phyloP scores from a whole-genome alignment of 1,140 invertebrate species.

The Zaprionus lachaisei region DNA sequence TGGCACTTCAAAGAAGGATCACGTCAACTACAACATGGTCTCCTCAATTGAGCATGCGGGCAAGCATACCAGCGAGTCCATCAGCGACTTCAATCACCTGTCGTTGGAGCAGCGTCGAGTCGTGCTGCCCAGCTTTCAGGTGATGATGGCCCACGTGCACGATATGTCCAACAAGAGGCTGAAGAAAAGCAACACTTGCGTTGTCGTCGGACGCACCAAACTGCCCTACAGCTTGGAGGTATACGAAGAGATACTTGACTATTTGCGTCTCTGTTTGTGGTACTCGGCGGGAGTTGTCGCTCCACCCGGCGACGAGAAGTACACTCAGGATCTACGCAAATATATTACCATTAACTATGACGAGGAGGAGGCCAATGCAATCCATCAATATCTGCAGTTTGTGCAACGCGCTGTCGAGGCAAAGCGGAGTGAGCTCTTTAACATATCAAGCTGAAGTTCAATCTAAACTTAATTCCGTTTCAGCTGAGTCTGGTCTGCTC shows the following conservation, averaged over 20 bases:
- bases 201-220: conserved; percentile 87
- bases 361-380: conserved; percentile 66
- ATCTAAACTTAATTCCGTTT: neutral
- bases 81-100: conserved; percentile 74
- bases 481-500: conserved; percentile 73
- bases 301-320: conserved; percentile 82
- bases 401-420: conserved; percentile 79
- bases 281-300: conserved; percentile 82
- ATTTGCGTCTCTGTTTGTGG: conserved; percentile 90
- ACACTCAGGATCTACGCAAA: conserved; percentile 58
- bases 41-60: conserved; percentile 73
- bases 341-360: conserved; percentile 72
- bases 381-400: conserved; percentile 82
- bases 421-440: conserved; percentile 68
- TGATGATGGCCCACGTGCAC: conserved; percentile 81
- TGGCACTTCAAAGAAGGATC: conserved; percentile 82
- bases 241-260: conserved; percentile 90
- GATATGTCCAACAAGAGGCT: conserved; percentile 82
- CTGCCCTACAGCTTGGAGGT: conserved; percentile 88
- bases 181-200: conserved; percentile 83
- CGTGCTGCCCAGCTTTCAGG: conserved; percentile 81
- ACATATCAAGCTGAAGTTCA: neutral
- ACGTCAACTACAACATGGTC: conserved; percentile 76
- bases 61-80: conserved; percentile 50
- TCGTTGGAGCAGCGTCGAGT: conserved; percentile 77